A percentile compares a stretch with the other conserved stretches of the same genome.
Evolutionary conservation across 2,113 vertebrate species (phyloP).

Genomic region (Paracanthobrama guichenoti): DNA sequence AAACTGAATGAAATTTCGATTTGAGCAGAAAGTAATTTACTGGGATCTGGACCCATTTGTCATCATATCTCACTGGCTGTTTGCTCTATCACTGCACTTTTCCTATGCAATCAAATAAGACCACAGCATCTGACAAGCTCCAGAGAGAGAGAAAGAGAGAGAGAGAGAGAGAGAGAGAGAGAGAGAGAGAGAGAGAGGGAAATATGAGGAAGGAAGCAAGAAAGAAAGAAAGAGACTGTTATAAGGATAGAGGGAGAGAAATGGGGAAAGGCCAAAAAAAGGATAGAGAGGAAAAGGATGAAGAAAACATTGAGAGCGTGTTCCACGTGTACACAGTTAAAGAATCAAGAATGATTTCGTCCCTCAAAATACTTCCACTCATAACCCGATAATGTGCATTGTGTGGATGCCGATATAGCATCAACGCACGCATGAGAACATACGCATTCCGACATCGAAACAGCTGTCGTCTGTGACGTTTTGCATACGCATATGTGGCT

Average conservation of each 20-base stretch:
- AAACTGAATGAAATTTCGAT: constrained; percentile 99
- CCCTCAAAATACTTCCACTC: not conserved
- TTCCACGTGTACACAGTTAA: not conserved
- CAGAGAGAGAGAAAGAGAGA: constrained; percentile 64
- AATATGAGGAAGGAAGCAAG: not conserved
- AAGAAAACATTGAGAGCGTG: not conserved
- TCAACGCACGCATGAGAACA: not conserved
- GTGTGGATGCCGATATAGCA: not conserved
- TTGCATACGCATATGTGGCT: not conserved
- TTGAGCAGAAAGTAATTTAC: constrained; percentile 99
- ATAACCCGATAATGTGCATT: not conserved
- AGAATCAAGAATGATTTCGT: not conserved
- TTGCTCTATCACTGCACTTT: constrained; percentile 99
- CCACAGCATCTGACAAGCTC: constrained; percentile 98
- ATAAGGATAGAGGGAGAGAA: constrained; percentile 48
- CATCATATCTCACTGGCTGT: constrained; percentile 99
- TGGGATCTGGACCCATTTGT: constrained; percentile 99
- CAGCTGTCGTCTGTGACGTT: not conserved
- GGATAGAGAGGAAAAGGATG: not conserved
- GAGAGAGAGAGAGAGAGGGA: constrained; percentile 48
- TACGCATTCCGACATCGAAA: not conserved
- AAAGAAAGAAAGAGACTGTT: constrained; percentile 54
- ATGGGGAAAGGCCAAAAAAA: not conserved
- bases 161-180: constrained; percentile 58
- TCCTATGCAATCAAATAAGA: constrained; percentile 99